Conservation (phyloP, 2,888 invertebrate genomes). For the Pachydiplax longipennis region DNA sequence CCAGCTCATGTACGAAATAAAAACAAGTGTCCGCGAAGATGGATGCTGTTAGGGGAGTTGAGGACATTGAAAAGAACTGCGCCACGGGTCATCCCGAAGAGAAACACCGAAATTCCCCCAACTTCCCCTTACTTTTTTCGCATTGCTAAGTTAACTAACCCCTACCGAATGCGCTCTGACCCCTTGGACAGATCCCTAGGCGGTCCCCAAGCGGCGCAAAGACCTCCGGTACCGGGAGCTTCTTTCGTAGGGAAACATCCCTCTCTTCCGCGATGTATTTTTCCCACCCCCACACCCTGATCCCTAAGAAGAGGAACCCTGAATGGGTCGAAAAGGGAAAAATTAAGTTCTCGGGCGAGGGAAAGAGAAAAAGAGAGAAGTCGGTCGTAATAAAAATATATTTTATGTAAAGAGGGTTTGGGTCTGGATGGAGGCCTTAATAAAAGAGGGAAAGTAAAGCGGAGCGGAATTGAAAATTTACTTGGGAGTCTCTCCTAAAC, state of each 20-base stretch:
- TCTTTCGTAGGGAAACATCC: background rate
- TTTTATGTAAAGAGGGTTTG: conserved; percentile 31
- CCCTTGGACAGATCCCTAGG: too few relatives aligned
- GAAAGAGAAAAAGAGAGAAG: background rate
- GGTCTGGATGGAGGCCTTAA: background rate
- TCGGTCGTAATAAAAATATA: conserved; percentile 33
- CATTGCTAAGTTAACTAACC: background rate
- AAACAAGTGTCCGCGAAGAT: conserved; percentile 1
- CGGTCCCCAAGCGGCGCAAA: too few relatives aligned
- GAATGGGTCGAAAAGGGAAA: background rate
- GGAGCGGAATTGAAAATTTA: conserved; percentile 44
- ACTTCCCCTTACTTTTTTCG: background rate
- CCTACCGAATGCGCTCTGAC: background rate
- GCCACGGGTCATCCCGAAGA: background rate
- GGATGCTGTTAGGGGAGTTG: background rate
- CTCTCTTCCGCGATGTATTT: background rate
- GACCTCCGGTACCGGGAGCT: too few relatives aligned
- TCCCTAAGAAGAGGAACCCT: background rate
- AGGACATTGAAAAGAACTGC: conserved; percentile 10
- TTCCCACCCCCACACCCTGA: background rate
- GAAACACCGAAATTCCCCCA: conserved; percentile 1
- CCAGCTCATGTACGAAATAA: background rate
- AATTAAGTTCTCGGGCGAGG: conserved; percentile 14
- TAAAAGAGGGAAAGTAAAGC: conserved; percentile 33
- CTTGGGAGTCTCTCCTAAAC: conserved; percentile 4